Conservation (phyloP, 2,888 invertebrate species). For the Mesorhabditis spiculigera region DNA sequence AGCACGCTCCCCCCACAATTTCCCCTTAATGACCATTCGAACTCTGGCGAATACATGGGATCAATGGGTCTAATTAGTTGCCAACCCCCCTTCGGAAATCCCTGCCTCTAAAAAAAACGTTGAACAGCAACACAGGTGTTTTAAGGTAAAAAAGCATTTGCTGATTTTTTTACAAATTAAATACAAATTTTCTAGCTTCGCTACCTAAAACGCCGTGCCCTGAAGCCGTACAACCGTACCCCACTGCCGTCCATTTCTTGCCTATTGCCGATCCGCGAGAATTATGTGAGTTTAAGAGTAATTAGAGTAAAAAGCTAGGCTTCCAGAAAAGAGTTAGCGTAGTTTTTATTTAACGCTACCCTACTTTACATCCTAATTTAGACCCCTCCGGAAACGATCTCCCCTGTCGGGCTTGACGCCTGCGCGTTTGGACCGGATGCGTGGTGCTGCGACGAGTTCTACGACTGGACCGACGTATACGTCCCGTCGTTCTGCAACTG, state of each 20-base stretch:
- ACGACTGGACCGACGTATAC: neutral
- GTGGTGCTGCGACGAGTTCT: slow-evolving; percentile 6
- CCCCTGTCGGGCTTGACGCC: neutral
- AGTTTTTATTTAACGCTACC: too few species aligned
- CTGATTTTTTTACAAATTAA: neutral
- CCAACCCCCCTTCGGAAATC: neutral
- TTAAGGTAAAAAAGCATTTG: neutral
- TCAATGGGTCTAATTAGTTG: too few species aligned
- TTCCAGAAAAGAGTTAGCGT: too few species aligned
- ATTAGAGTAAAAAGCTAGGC: neutral
- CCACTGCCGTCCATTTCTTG: neutral
- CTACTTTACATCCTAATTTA: too few species aligned
- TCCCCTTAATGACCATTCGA: neutral
- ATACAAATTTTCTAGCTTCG: neutral
- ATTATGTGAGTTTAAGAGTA: neutral
- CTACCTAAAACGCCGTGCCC: neutral
- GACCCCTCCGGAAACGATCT: neutral
- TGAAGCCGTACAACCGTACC: neutral
- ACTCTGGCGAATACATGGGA: too few species aligned
- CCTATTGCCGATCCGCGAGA: slow-evolving; percentile 1
- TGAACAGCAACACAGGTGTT: neutral
- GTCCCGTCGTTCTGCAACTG: slow-evolving; percentile 2
- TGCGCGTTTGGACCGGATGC: neutral
- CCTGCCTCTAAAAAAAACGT: neutral
- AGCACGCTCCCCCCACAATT: neutral